Conservation (phyloP, 2,797 vertebrate species). For the Alosa sapidissima region DNA sequence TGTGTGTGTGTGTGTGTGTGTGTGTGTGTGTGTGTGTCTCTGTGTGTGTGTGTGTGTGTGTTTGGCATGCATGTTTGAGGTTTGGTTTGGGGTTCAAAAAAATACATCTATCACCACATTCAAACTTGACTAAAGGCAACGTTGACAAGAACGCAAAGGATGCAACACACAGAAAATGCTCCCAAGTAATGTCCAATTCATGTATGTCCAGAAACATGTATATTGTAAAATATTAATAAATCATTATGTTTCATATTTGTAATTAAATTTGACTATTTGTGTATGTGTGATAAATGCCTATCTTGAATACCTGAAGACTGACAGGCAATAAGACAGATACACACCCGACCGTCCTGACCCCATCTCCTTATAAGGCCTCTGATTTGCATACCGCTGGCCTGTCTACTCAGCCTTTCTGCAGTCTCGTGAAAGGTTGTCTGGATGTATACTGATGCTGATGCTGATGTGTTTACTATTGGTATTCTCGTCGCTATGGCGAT, state of each 20-base stretch:
- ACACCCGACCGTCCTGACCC: not conserved
- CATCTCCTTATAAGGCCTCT: not conserved
- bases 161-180: not conserved
- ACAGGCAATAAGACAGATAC: not conserved
- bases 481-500: not conserved
- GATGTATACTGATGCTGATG: not conserved
- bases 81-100: no score
- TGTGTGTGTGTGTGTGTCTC: not conserved
- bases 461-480: not conserved
- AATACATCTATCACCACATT: not conserved
- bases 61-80: no score
- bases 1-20: constrained; percentile 17
- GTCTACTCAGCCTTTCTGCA: not conserved
- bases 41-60: constrained; percentile 5
- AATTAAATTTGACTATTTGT: not conserved
- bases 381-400: not conserved
- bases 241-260: not conserved
- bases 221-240: not conserved
- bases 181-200: not conserved
- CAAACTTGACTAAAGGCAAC: not conserved
- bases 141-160: not conserved
- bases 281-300: not conserved
- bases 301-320: not conserved
- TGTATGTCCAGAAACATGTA: not conserved
- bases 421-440: not conserved